Evolutionary conservation across 2,888 invertebrate genomes (phyloP).

Genomic region (Theristus sp.): DNA sequence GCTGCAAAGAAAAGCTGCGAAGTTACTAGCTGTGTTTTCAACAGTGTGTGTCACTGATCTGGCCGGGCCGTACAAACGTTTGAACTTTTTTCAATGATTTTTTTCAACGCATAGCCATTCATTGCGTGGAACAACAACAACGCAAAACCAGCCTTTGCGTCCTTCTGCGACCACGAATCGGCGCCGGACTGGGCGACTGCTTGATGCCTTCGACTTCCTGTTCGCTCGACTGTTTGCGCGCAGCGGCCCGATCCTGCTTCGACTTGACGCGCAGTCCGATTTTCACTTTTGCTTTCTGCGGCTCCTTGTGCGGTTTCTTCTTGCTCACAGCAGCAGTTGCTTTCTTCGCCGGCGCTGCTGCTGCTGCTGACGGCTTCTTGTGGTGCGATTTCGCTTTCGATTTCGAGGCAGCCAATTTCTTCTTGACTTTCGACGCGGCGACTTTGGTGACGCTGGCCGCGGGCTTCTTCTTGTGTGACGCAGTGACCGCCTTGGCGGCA

Average conservation of each 20-base stretch:
- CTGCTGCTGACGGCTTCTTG: neutral
- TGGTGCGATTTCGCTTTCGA: neutral
- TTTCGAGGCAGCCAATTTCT: too few relatives aligned
- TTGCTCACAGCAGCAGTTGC: neutral
- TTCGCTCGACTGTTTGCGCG: neutral
- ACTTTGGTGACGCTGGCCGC: neutral
- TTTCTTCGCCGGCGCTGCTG: neutral
- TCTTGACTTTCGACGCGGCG: neutral
- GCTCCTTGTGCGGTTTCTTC: too few relatives aligned
- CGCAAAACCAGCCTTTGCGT: too few relatives aligned
- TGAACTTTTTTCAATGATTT: too few relatives aligned
- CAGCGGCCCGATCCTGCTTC: neutral
- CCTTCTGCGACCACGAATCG: too few relatives aligned
- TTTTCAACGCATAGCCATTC: too few relatives aligned
- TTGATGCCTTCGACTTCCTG: neutral
- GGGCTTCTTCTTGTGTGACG: neutral
- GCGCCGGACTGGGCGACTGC: too few relatives aligned
- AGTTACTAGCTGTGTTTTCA: too few relatives aligned
- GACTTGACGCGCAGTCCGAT: neutral
- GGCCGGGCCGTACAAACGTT: too few relatives aligned
- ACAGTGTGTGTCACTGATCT: too few relatives aligned
- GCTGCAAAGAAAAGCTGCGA: too few relatives aligned
- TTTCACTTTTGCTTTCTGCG: neutral
- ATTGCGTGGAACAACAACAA: too few relatives aligned
- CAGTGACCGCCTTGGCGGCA: neutral